Evolutionary conservation across 1,140 invertebrate species (phyloP), one percentile per base, ranked within the genome.

Genomic region (Microplitis demolitor): DNA sequence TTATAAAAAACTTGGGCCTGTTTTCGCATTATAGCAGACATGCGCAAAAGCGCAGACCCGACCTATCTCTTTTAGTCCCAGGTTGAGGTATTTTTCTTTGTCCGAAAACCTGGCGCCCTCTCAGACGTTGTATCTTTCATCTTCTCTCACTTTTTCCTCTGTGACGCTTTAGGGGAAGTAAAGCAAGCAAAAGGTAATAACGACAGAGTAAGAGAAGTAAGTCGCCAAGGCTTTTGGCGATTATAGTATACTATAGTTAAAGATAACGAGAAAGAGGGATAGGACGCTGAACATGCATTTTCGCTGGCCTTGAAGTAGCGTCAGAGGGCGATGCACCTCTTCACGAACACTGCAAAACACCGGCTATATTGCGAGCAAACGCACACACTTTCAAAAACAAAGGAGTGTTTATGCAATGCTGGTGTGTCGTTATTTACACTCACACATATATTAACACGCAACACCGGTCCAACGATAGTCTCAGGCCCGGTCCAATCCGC

Each of bases 301-400:
- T 87, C 82, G 84, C 84, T 87, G 85, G 85, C 85, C 85, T 87
- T 86, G 85, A 87, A 84, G 85, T 84, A 85, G 81, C 84, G 78
- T 75, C 84, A 82, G 84, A 86, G 84, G 84, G 85, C 85, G 85
- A 86, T 85, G 84, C 84, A 85, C 85, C 85, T 85, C 81, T 76
- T 85, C 80, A 79, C 79, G 81, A 84, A 83, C 82, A 83, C 80
- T 80, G 79, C 78, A 77, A 84, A 81, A 85, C 82, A 79, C 79
- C 82, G 80, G 83, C 77, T 77, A 79, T 81, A 71, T 71, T 64
- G 71, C 63, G 39, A 71, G 66, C 71, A 70, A 69, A 76, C 70
- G 69, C 58, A 71, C 73, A 71, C 72, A 64, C 58, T 45, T 71
- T 66, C 34, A 72, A n/a, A 50, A 16, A 45, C n/a, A 45, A 45